Percentiles rank a stretch among this genome's conserved stretches.
These are phyloP conservation scores for Elgaria multicarinata DNA, from an alignment of 2,113 vertebrate species.

Conservation along the genomic window DNA sequence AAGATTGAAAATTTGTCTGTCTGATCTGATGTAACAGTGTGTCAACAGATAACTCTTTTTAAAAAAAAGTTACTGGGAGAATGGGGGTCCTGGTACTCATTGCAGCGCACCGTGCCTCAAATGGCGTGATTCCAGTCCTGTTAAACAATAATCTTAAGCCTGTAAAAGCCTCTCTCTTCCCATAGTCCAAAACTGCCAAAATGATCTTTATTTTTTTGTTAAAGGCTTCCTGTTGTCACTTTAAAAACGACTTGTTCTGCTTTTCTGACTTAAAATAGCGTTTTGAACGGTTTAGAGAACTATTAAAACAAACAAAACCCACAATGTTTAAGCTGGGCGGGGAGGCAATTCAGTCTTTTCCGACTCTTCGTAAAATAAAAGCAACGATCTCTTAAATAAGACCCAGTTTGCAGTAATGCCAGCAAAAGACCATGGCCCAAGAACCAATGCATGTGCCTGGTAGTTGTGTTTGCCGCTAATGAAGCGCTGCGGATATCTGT, in stretches of 20 bases:
- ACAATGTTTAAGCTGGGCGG: not conserved
- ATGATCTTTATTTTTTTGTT: not conserved
- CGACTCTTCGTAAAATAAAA: too few relatives aligned
- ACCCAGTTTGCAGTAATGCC: not conserved
- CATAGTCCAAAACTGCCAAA: not conserved
- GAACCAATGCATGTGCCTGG: not conserved
- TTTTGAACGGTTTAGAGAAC: not conserved
- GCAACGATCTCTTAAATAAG: not conserved
- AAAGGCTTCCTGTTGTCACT: not conserved
- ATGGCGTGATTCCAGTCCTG: too few relatives aligned
- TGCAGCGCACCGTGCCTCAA: not conserved
- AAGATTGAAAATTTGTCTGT: constrained; percentile 24
- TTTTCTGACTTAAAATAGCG: not conserved
- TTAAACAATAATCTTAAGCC: not conserved
- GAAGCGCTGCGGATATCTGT: not conserved
- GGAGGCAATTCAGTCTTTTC: not conserved
- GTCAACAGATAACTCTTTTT: not conserved
- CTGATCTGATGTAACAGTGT: constrained; percentile 16
- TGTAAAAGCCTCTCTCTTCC: not conserved
- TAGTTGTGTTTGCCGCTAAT: not conserved
- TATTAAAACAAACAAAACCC: not conserved
- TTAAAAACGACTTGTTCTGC: not conserved
- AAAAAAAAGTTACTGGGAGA: not conserved
- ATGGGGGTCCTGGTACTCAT: not conserved
- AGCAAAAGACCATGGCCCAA: too few relatives aligned